Evolutionary conservation across 2,888 invertebrate genomes (phyloP), one percentile per base, ranked within the genome.

Genomic region (Lochmaea capreae): DNA sequence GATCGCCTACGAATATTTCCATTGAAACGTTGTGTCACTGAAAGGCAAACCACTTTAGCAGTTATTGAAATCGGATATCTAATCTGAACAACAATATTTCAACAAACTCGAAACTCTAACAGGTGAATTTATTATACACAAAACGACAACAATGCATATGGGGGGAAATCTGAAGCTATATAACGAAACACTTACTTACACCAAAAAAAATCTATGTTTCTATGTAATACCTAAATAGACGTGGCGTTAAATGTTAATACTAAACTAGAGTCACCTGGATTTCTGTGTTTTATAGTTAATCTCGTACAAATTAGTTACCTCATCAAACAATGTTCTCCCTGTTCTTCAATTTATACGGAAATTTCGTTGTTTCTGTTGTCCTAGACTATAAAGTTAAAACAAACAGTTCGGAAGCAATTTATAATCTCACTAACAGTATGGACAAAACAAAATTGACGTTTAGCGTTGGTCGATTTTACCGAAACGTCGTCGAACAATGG

Each of bases 31-130:
- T 67, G 71, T 67, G 74, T 68, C 58, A 26, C 26, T 54, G 54
- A 58, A 71, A 74, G 70, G 65, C 74, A 71, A 74, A 61, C 74
- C 76, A 65, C 65, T 71, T 61, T 73, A 62, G 67, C 67, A 67
- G 72, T 71, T 77, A 76, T 77, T 77, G 76, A 77, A 74, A 74
- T 65, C 54, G 72, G 72, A 76, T 76, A 77, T 76, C 77, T 77
- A 74, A 77, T 77, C 77, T 67, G 61, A 43, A 58, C 52, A 61
- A 72, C 77, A 72, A 79, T 80, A 78, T 78, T 79, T 80, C 77
- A 79, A 72, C 67, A 59, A 73, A 73, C 78, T 69, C 74, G 72
- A 72, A 78, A 76, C 78, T 78, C 80, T 73, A 69, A 80, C 80
- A 80, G 80, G 80, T 80, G 79, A 80, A 72, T 79, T 46, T 46